phyloP scores from a whole-genome alignment of 2,113 vertebrate genomes.

The Anguilla japonica region DNA sequence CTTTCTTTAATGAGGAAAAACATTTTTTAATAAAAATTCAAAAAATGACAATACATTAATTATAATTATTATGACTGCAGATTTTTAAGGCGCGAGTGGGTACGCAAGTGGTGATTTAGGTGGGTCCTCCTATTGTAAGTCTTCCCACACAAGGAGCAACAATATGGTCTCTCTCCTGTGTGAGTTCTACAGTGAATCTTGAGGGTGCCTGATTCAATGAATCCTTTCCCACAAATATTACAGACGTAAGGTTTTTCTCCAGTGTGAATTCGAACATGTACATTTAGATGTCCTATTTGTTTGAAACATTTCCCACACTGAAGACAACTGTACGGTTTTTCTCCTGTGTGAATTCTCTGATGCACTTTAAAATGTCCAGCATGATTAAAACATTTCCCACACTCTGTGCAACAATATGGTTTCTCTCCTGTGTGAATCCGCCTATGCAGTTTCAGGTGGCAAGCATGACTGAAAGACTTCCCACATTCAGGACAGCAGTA shows the following conservation, averaged over 20 bases:
- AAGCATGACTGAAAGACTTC: constrained; percentile 71
- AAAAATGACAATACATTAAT: too few species aligned
- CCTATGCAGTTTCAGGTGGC: constrained; percentile 67
- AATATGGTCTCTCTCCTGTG: constrained; percentile 3
- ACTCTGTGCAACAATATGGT: constrained; percentile 60
- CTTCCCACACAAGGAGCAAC: constrained; percentile 7
- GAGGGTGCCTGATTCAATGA: constrained; percentile 42
- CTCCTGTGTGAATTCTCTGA: constrained; percentile 17
- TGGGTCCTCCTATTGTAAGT: not conserved
- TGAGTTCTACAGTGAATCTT: constrained; percentile 34
- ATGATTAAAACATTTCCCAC: constrained; percentile 15
- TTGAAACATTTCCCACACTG: not conserved
- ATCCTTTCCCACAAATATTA: constrained; percentile 57
- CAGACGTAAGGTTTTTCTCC: not conserved
- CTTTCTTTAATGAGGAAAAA: too few species aligned
- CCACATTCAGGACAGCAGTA: constrained; percentile 60
- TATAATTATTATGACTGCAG: not conserved
- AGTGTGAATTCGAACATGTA: constrained; percentile 3
- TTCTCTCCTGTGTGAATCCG: constrained; percentile 69
- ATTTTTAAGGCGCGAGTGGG: not conserved
- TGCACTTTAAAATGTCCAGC: constrained; percentile 1
- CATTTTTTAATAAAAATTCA: too few species aligned
- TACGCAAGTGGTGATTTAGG: not conserved
- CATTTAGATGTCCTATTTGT: not conserved
- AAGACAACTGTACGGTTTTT: not conserved